A percentile compares a stretch with the other conserved stretches of the same genome.
Conservation (phyloP, 2,888 invertebrate genomes). For the Anoplius nigerrimus region DNA sequence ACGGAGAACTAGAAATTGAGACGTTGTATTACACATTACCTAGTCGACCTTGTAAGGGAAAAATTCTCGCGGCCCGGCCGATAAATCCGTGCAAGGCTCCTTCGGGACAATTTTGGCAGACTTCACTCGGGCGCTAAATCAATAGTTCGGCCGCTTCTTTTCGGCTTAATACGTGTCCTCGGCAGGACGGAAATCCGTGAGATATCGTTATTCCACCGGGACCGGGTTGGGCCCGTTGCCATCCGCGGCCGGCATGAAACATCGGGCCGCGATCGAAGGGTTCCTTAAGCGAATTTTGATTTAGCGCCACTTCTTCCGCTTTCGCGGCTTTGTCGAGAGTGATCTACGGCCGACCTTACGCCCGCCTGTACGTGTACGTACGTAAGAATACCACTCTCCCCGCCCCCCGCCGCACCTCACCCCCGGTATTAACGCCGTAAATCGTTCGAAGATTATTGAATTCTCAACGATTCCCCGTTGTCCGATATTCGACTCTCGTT, state of each 20-base stretch:
- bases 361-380: slow-evolving; percentile 1
- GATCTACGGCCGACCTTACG: slow-evolving; percentile 29
- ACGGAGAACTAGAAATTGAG: too few relatives aligned
- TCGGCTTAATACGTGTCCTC: background rate
- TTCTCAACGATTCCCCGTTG: slow-evolving; percentile 10
- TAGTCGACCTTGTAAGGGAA: too few relatives aligned
- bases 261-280: slow-evolving; percentile 12
- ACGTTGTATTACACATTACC: too few relatives aligned
- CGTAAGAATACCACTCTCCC: slow-evolving; percentile 29
- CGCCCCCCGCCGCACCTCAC: too few relatives aligned
- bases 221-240: slow-evolving; percentile 21
- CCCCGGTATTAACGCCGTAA: slow-evolving; percentile 43
- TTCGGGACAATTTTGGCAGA: background rate
- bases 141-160: background rate
- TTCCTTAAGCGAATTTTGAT: slow-evolving; percentile 42
- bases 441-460: slow-evolving; percentile 30
- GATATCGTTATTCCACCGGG: slow-evolving; percentile 33
- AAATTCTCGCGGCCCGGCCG: too few relatives aligned
- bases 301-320: slow-evolving; percentile 41
- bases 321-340: slow-evolving; percentile 35
- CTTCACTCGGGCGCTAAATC: background rate
- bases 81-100: background rate
- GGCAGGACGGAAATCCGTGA: background rate
- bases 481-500: slow-evolving; percentile 4
- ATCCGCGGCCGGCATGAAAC: slow-evolving; percentile 11